These are phyloP conservation scores for human DNA, from an alignment of 2,113 vertebrate species.

Conservation along the genomic window DNA sequence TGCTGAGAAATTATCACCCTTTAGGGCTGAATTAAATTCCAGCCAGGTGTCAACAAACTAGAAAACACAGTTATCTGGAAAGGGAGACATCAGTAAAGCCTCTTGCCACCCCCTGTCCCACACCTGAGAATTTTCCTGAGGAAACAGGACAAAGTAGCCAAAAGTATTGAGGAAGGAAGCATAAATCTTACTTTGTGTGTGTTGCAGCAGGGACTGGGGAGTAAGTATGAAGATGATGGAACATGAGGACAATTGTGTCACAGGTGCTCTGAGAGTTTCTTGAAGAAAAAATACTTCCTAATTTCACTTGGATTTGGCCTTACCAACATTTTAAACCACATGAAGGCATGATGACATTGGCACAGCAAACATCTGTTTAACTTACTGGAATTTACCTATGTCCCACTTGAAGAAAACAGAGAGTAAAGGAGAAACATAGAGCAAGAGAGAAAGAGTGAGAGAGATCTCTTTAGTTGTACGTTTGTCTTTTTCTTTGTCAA, in stretches of 20 bases:
- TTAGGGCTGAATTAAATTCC: neutral
- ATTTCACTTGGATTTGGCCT: neutral
- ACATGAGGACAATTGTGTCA: too few species aligned
- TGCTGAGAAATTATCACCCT: neutral
- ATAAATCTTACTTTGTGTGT: neutral
- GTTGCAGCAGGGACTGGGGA: too few species aligned
- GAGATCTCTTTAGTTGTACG: neutral
- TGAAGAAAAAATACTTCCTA: neutral
- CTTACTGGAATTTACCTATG: neutral
- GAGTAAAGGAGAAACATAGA: neutral
- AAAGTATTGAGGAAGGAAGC: neutral
- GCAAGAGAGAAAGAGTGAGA: neutral
- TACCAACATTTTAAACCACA: neutral
- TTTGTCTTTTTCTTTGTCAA: neutral
- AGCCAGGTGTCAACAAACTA: neutral
- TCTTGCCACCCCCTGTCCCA: neutral
- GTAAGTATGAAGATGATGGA: neutral
- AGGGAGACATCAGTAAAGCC: neutral
- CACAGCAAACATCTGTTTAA: neutral
- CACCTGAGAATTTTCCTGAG: neutral
- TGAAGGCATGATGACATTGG: neutral
- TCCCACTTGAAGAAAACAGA: neutral
- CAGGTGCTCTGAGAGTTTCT: neutral
- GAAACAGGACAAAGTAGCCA: neutral
- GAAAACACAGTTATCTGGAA: neutral